Evolutionary conservation across 2,797 vertebrate genomes (phyloP), one percentile per base, ranked within the genome.

Genomic region (Bryconaethiops microstoma): DNA sequence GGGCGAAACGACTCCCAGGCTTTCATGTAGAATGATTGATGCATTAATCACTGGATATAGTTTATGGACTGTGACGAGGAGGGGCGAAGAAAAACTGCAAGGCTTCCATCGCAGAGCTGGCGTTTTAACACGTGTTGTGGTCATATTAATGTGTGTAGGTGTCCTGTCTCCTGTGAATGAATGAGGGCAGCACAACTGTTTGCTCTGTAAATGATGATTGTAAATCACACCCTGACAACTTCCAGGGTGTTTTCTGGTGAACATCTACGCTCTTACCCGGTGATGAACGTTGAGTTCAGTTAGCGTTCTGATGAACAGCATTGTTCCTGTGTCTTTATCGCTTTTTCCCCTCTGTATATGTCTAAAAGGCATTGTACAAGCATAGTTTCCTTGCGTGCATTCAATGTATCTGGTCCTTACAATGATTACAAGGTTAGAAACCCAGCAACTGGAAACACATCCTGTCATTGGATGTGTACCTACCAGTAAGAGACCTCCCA

Each of bases 371-470:
- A 25, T 87, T 88, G 87, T 89, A n/a, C 35, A 67, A 17, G 39
- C 64, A 68, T 42, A 88, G 91, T 90, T 91, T 92, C 86, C 89
- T 91, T 73, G 88, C 89, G 90, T 89, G 91, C 91, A 88, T 90
- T 81, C 84, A 88, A 88, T 90, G 85, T 91, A 90, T 91, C 89
- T 91, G 84, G 85, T 88, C 89, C 84, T 78, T 67, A 78, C 29
- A 59, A 74, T 77, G 50, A 79, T 81, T 74, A 74, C 57, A 81
- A 59, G 88, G 89, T 90, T 90, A 84, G 70, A 86, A 79, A 45
- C 77, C 74, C 88, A 83, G 89, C 87, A 87, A 89, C 89, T 92
- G 89, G 89, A 93, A 93, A 92, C 86, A 88, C 87, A 92, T 93
- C 89, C 92, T 91, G 90, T 86, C 89, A 90, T 85, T 91, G 90